Conservation (phyloP, 1,140 invertebrate genomes). For the Tenebrio molitor region DNA sequence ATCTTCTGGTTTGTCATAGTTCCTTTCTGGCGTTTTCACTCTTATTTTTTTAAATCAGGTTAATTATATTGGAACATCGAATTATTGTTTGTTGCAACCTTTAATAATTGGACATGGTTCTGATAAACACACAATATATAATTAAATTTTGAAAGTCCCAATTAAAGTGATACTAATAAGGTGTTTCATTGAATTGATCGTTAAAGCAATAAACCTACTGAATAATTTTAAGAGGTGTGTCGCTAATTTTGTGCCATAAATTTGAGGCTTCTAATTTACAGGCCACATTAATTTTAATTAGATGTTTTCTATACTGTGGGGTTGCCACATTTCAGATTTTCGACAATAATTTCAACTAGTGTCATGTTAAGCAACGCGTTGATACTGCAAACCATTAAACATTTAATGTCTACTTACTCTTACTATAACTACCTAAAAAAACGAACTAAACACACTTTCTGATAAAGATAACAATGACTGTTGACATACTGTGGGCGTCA, state of each 20-base stretch:
- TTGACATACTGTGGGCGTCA: too few relatives aligned
- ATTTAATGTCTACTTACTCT: too few relatives aligned
- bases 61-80: constrained; percentile 11
- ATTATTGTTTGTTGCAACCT: constrained; percentile 10
- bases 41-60: constrained; percentile 16
- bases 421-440: too few relatives aligned
- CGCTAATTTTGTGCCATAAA: constrained; percentile 27
- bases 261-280: constrained; percentile 16
- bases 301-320: constrained; percentile 10
- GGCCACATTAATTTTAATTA: constrained; percentile 23
- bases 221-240: constrained; percentile 31
- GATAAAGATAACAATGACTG: too few relatives aligned
- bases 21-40: constrained; percentile 9
- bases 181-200: constrained; percentile 25
- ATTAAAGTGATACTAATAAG: constrained; percentile 31
- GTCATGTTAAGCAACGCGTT: neutral
- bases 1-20: constrained; percentile 41
- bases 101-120: constrained; percentile 27
- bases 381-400: constrained; percentile 4
- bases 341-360: too few relatives aligned
- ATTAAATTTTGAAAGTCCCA: constrained; percentile 28
- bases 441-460: too few relatives aligned
- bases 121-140: constrained; percentile 15
- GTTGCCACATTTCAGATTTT: constrained; percentile 11
- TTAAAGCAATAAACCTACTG: constrained; percentile 10